These are phyloP conservation scores for Neogale vison DNA, from an alignment of 2,113 vertebrate genomes.

Conservation along the genomic window DNA sequence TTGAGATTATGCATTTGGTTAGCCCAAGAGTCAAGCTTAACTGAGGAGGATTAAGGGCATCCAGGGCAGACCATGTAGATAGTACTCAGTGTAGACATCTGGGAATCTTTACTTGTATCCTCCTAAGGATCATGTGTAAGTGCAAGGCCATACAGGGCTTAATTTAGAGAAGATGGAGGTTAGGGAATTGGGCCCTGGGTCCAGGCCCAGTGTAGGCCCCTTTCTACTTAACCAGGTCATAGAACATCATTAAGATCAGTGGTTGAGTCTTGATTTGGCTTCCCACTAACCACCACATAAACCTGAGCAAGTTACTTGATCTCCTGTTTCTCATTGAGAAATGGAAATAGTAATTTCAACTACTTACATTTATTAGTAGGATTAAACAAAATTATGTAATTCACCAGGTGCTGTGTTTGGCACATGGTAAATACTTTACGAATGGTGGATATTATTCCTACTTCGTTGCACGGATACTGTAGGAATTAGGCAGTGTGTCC, in stretches of 20 bases:
- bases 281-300: background rate
- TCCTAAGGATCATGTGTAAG: background rate
- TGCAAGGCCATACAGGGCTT: background rate
- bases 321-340: conserved; percentile 22
- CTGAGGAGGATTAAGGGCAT: background rate
- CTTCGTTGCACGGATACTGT: background rate
- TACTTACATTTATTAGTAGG: background rate
- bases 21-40: background rate
- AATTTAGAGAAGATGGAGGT: background rate
- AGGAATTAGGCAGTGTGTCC: background rate
- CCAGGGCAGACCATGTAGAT: background rate
- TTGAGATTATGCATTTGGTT: background rate
- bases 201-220: background rate
- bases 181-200: background rate
- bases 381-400: background rate
- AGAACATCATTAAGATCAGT: background rate
- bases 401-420: background rate
- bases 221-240: background rate
- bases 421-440: background rate
- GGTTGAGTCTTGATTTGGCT: background rate
- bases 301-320: background rate
- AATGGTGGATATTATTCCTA: background rate
- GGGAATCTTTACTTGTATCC: background rate
- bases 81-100: background rate
- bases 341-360: background rate